phyloP scores from a whole-genome alignment of 1,140 invertebrate species.

The Nomia melanderi region DNA sequence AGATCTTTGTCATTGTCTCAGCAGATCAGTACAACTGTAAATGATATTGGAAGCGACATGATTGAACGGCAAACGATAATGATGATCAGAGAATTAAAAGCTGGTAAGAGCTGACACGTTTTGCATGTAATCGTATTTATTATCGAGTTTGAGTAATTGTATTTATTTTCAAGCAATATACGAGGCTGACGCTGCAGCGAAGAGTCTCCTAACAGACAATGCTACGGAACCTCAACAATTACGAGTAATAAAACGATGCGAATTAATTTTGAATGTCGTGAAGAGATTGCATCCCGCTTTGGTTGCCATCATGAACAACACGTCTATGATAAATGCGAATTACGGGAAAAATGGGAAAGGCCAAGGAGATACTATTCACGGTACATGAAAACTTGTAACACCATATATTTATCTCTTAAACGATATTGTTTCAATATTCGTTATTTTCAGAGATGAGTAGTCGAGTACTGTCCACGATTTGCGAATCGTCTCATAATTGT shows the following conservation, averaged over 20 bases:
- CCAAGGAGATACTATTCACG: constrained; percentile 62
- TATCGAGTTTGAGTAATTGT: not conserved
- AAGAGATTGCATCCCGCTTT: constrained; percentile 75
- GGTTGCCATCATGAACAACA: constrained; percentile 72
- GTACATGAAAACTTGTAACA: constrained; percentile 30
- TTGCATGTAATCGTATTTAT: not conserved
- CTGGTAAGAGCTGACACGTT: constrained; percentile 66
- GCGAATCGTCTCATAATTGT: constrained; percentile 52
- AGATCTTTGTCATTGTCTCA: constrained; percentile 72
- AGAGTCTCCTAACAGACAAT: constrained; percentile 70
- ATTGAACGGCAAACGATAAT: constrained; percentile 75
- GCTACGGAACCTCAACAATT: constrained; percentile 76
- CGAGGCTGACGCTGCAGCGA: constrained; percentile 74
- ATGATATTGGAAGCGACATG: constrained; percentile 76
- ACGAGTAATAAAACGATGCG: constrained; percentile 78
- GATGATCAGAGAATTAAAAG: constrained; percentile 77
- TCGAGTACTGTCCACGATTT: constrained; percentile 63
- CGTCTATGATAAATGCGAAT: constrained; percentile 61
- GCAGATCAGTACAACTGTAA: constrained; percentile 72
- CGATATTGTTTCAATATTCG: not conserved
- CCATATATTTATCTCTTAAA: not conserved
- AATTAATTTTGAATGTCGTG: constrained; percentile 75
- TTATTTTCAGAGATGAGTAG: constrained; percentile 48
- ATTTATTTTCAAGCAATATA: constrained; percentile 71
- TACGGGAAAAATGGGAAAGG: constrained; percentile 59